Evolutionary conservation across 1,140 invertebrate genomes (phyloP).

Genomic region (Oreohelix idahoensis): DNA sequence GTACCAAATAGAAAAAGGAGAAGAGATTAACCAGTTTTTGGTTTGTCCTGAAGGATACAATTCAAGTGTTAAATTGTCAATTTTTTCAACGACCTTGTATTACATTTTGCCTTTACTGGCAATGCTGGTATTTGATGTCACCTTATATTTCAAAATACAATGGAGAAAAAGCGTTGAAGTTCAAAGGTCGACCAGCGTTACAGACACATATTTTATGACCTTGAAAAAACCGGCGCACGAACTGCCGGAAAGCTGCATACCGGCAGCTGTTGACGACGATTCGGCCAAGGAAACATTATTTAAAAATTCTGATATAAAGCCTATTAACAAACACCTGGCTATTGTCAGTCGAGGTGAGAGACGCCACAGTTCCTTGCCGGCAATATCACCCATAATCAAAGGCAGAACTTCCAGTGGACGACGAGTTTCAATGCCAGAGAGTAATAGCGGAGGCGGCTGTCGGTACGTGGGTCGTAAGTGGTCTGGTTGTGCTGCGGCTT

Average conservation of each 20-base stretch:
- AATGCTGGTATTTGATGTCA: slow-evolving; percentile 23
- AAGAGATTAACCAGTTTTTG: not conserved
- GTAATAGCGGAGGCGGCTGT: slow-evolving; percentile 26
- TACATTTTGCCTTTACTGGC: slow-evolving; percentile 16
- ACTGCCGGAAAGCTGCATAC: slow-evolving; percentile 17
- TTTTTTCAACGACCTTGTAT: slow-evolving; percentile 21
- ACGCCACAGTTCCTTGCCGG: slow-evolving; percentile 34
- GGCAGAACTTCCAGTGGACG: slow-evolving; percentile 35
- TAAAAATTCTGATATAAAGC: slow-evolving; percentile 20
- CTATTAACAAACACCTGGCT: slow-evolving; percentile 35
- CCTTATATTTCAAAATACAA: slow-evolving; percentile 36
- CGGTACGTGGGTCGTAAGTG: slow-evolving; percentile 38
- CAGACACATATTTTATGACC: slow-evolving; percentile 39
- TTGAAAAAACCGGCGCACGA: slow-evolving; percentile 33
- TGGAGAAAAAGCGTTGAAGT: slow-evolving; percentile 38
- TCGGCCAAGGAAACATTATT: slow-evolving; percentile 18
- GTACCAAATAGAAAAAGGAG: not conserved
- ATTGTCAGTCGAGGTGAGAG: slow-evolving; percentile 19
- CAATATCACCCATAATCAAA: slow-evolving; percentile 33
- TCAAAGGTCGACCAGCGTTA: slow-evolving; percentile 40
- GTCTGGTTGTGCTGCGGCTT: slow-evolving; percentile 24
- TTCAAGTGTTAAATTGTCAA: slow-evolving; percentile 8
- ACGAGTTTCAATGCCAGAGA: slow-evolving; percentile 37
- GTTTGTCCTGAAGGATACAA: slow-evolving; percentile 29
- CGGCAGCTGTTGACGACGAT: not conserved